phyloP scores from a whole-genome alignment of 2,888 invertebrate species.

The Craniophora ligustri region DNA sequence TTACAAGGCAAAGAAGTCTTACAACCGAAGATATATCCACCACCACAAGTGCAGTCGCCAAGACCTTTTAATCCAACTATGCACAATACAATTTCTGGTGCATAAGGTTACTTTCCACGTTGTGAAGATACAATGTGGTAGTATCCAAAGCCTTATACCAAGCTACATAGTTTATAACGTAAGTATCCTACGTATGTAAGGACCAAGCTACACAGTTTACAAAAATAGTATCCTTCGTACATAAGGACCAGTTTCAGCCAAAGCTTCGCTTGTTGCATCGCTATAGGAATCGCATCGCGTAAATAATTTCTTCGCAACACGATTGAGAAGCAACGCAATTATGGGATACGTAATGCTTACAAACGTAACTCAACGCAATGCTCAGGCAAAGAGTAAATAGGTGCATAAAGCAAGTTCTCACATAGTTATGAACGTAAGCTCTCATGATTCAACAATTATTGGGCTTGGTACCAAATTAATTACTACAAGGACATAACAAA shows the following conservation, averaged over 20 bases:
- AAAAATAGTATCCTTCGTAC: conserved; percentile 7
- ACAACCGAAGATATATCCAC: conserved; percentile 26
- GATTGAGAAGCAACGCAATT: conserved; percentile 13
- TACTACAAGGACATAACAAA: not conserved
- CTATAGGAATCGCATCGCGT: conserved; percentile 17
- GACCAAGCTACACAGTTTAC: conserved; percentile 8
- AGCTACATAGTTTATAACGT: not conserved
- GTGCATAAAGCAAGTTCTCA: too few relatives aligned
- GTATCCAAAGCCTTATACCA: conserved; percentile 24
- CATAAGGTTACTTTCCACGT: conserved; percentile 31
- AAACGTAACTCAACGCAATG: conserved; percentile 2
- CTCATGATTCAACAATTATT: conserved; percentile 15
- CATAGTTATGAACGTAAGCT: too few relatives aligned
- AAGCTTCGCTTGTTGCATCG: conserved; percentile 5
- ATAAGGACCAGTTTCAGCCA: conserved; percentile 2
- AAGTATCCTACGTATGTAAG: conserved; percentile 20
- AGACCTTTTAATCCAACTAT: conserved; percentile 9
- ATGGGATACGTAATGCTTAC: not conserved
- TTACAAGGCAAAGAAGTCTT: conserved; percentile 13
- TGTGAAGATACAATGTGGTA: conserved; percentile 29
- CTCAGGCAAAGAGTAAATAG: conserved; percentile 8
- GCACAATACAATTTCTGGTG: conserved; percentile 16
- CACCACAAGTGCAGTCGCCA: conserved; percentile 28
- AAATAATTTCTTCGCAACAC: conserved; percentile 18
- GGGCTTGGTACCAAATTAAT: conserved; percentile 26